phyloP scores from a whole-genome alignment of 2,888 invertebrate species.

The Macaria notata region DNA sequence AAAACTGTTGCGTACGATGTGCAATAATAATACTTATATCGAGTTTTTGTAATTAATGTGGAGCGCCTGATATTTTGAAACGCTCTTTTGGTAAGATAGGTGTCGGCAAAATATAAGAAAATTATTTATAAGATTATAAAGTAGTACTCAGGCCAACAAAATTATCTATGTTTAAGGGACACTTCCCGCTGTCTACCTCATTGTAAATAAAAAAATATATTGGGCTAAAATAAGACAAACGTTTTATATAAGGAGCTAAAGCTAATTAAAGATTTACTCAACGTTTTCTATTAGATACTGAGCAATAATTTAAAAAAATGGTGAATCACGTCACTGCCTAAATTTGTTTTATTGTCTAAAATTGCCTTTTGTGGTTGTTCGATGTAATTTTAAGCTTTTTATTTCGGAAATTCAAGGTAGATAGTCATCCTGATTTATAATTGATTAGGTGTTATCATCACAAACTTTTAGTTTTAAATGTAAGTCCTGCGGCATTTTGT shows the following conservation, averaged over 20 bases:
- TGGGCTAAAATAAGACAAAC: slow-evolving; percentile 70
- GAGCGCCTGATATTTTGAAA: not conserved
- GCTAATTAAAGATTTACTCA: slow-evolving; percentile 49
- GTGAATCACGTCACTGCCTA: slow-evolving; percentile 38
- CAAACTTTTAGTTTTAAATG: slow-evolving; percentile 16
- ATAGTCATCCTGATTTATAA: slow-evolving; percentile 20
- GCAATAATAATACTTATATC: not conserved
- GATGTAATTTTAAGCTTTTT: slow-evolving; percentile 36
- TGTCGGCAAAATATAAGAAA: slow-evolving; percentile 8
- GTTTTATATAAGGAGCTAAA: slow-evolving; percentile 53
- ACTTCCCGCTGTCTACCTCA: slow-evolving; percentile 76
- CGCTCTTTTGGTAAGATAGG: slow-evolving; percentile 15
- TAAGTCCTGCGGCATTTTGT: slow-evolving; percentile 12
- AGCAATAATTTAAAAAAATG: slow-evolving; percentile 67
- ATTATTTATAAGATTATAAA: slow-evolving; percentile 31
- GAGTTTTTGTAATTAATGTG: not conserved
- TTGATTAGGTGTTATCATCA: slow-evolving; percentile 25
- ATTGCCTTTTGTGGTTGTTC: slow-evolving; percentile 44
- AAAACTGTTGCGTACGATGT: no score
- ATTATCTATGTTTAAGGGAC: slow-evolving; percentile 59
- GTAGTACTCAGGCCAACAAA: slow-evolving; percentile 62
- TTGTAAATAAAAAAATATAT: slow-evolving; percentile 70
- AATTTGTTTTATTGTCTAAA: slow-evolving; percentile 36
- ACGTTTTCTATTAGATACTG: slow-evolving; percentile 50
- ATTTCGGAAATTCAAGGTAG: slow-evolving; percentile 28